Evolutionary conservation across 2,888 invertebrate genomes (phyloP), one percentile per base, ranked within the genome.

Genomic region (Drosophila engyochracea): DNA sequence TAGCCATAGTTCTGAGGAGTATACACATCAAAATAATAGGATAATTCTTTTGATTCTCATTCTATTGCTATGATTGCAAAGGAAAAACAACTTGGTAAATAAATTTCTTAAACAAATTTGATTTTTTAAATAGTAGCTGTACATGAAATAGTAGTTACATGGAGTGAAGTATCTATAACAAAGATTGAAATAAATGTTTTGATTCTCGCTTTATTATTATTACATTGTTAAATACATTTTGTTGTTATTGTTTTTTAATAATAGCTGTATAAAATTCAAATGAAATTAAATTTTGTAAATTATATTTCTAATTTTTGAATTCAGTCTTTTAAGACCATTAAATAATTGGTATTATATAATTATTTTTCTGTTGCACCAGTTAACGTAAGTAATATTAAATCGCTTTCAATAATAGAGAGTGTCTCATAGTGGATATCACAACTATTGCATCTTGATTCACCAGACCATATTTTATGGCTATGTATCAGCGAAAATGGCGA

Each of bases 401-500:
- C 22, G 14, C 44, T 7, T n/a, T 5, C 7, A 9, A 28, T 22
- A 47, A 41, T 7, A 54, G 12, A 61, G 60, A 57, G 62, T 55
- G 59, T 67, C 16, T 25, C 12, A 3, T 28, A 22, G 41, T 16
- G 1, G 3, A 5, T 3, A 28, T 6, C 10, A n/a, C 14, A 9
- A 16, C 22, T 2, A 22, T 19, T 19, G 4, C 10, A 25, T 12
- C 4, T 22, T 49, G 22, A 28, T 33, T n/a, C 12, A n/a, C 14
- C 54, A 59, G 62, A 55, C 79, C 51, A 68, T 79, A 81, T 76
- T 79, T 81, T 73, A 83, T 77, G 58, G 64, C 64, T 71, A 73
- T 79, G 71, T 73, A 81, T 62, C 77, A 73, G 74, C 59, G 68
- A 74, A 81, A 88, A 81, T 88, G 84, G 81, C 81, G 89, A 85